Conservation (phyloP, 2,888 invertebrate genomes). For the Stenolophus ochropezus region DNA sequence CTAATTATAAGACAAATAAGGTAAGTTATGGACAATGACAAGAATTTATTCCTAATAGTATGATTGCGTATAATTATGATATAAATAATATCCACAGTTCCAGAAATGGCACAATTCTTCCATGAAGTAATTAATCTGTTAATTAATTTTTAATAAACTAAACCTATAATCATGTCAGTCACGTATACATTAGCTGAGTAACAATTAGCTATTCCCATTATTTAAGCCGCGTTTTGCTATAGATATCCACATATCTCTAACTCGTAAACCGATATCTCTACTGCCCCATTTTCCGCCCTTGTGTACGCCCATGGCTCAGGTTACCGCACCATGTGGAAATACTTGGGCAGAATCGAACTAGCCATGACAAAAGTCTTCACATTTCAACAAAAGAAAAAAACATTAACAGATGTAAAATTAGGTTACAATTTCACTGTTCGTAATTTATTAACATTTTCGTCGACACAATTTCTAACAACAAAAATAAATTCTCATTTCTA, state of each 20-base stretch:
- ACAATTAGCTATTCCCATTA: constrained; percentile 1
- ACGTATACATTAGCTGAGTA: constrained; percentile 7
- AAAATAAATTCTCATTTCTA: neutral
- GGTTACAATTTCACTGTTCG: neutral
- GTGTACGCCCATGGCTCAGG: constrained; percentile 2
- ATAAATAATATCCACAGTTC: neutral
- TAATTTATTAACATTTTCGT: neutral
- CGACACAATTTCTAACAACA: neutral
- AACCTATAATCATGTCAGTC: neutral
- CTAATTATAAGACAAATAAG: no score
- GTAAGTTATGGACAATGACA: no score
- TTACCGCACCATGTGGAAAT: neutral
- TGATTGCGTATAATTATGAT: neutral
- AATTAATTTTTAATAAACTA: constrained; percentile 30
- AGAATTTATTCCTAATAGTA: neutral
- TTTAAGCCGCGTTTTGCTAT: neutral
- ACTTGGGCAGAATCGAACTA: neutral
- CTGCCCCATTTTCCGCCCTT: neutral
- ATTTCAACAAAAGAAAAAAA: neutral
- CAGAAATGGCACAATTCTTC: neutral
- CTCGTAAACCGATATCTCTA: neutral
- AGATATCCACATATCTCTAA: neutral
- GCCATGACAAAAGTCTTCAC: neutral
- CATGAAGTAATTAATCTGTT: neutral
- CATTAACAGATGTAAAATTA: neutral